A percentile compares a stretch with the other conserved stretches of the same genome.
Evolutionary conservation across 2,888 invertebrate genomes (phyloP).

Genomic region (Siphonodentalium dalli): DNA sequence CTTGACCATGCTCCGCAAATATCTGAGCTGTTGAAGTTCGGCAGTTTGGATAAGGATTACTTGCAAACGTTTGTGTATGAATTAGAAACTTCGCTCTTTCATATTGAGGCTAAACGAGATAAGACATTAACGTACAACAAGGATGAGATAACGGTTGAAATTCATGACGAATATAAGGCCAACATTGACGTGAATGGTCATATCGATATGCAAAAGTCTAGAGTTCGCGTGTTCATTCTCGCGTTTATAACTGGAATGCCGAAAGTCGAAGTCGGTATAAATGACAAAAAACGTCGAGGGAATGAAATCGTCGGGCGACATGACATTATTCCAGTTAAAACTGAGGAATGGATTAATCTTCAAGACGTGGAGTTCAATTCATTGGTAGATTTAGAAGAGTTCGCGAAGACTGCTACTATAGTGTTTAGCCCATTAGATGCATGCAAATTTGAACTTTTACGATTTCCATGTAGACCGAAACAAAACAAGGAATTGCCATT

Average conservation of each 20-base stretch:
- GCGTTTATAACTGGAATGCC: conserved; percentile 95
- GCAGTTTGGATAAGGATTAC: conserved; percentile 86
- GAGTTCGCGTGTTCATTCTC: conserved; percentile 93
- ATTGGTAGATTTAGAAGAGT: conserved; percentile 90
- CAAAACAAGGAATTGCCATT: conserved; percentile 87
- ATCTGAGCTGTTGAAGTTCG: conserved; percentile 94
- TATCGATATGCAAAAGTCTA: conserved; percentile 78
- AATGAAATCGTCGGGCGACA: conserved; percentile 98
- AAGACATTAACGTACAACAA: conserved; percentile 62
- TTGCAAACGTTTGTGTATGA: conserved; percentile 89
- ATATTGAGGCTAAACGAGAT: conserved; percentile 54
- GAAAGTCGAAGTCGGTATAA: conserved; percentile 93
- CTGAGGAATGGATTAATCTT: conserved; percentile 98
- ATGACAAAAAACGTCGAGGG: conserved; percentile 97
- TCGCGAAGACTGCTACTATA: conserved; percentile 71
- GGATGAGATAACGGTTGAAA: conserved; percentile 64
- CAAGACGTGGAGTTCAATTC: conserved; percentile 94
- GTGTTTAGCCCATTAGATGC: conserved; percentile 87
- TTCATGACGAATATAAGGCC: conserved; percentile 63
- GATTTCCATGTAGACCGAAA: conserved; percentile 85
- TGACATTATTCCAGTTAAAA: conserved; percentile 91
- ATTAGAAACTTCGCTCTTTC: conserved; percentile 85
- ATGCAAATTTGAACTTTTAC: conserved; percentile 94
- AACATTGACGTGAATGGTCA: conserved; percentile 60
- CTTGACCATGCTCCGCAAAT: conserved; percentile 96